Base-by-base conservation (phyloP, 2,888 invertebrate species). In the Drosophila pseudotakahashii region DNA sequence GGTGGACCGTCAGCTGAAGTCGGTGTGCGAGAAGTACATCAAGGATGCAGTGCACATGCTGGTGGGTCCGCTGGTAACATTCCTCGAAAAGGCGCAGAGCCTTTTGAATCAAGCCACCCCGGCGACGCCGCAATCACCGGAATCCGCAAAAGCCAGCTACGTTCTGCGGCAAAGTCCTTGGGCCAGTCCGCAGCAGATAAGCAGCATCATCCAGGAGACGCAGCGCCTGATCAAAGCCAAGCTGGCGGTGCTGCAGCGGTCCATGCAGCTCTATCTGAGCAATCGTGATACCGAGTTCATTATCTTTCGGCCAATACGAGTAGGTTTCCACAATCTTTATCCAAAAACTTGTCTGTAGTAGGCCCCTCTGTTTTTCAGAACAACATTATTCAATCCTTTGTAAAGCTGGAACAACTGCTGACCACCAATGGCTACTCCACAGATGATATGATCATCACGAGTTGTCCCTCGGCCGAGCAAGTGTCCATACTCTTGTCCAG, bases 261-360 rank as follows among this genome's bases (percentile, higher is more conserved):
- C 97, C 13, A 98, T 99, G 98, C 96, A 97, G 77, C 94, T 99
- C 1, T 99, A 99, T 92, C 93, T 99, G 58, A 97, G 99, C 13
- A 99, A 99, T 91, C 95, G 96, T 78, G 99, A 99, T 91, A 99
- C 99, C 0, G 99, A 99, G 92, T 97, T 98, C 83, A 99, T 99
- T 86, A 94, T 99, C 10, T 98, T 99, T 87, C 94, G 98, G 62
- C 99, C 99, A 2, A 97, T 99, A 52, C 95, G 97, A 92, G 97
- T 97, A 90, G 91, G 93, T 77, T 69, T 13, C n/a, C 0, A 7
- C 1, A 5, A 1, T 1, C 3, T 6, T 5, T 9, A 9, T 1
- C 9, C 2, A 2, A 4, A 16, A 47, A 34, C 7, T 11, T 32
- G 3, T 5, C 10, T 7, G 0, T 2, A 23, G 10, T 52, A 54